These are phyloP conservation scores for Prochilodus magdalenae DNA, from an alignment of 2,113 vertebrate genomes.

Conservation along the genomic window DNA sequence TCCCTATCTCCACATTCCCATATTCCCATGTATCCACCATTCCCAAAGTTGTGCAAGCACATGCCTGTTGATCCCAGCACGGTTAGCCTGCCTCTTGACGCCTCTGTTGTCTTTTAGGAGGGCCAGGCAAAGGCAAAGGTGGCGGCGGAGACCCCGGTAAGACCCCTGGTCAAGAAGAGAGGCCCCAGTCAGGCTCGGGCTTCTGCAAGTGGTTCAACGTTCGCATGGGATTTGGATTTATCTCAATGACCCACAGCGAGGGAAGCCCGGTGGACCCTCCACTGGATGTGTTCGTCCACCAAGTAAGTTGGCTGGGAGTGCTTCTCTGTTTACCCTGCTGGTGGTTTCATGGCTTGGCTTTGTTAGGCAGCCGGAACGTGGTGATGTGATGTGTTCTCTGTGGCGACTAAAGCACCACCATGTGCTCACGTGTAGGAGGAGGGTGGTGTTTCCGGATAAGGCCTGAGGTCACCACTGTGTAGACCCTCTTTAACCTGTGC, in stretches of 20 bases:
- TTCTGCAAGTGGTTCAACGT: slow-evolving; percentile 99
- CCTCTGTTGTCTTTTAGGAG: slow-evolving; percentile 79
- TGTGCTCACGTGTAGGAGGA: slow-evolving; percentile 41
- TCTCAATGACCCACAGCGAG: slow-evolving; percentile 95
- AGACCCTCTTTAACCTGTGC: background rate
- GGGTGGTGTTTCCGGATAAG: background rate
- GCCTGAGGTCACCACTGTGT: background rate
- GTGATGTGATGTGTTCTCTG: background rate
- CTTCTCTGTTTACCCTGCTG: background rate
- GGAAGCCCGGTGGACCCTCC: slow-evolving; percentile 91
- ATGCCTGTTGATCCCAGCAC: background rate
- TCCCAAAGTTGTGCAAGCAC: too few relatives aligned
- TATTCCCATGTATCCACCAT: too few relatives aligned
- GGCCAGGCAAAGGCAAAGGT: slow-evolving; percentile 87
- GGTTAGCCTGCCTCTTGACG: background rate
- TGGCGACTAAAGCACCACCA: slow-evolving; percentile 21
- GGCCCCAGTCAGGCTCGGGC: slow-evolving; percentile 88
- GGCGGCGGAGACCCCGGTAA: slow-evolving; percentile 87
- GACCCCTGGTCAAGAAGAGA: slow-evolving; percentile 85
- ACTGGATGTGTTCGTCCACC: slow-evolving; percentile 98
- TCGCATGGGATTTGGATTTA: slow-evolving; percentile 99
- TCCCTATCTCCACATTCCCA: background rate
- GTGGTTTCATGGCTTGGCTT: background rate
- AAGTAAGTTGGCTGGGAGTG: slow-evolving; percentile 78
- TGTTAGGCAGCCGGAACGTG: too few relatives aligned